Evolutionary conservation across 2,797 vertebrate species (phyloP).

Genomic region (Natrix natrix): DNA sequence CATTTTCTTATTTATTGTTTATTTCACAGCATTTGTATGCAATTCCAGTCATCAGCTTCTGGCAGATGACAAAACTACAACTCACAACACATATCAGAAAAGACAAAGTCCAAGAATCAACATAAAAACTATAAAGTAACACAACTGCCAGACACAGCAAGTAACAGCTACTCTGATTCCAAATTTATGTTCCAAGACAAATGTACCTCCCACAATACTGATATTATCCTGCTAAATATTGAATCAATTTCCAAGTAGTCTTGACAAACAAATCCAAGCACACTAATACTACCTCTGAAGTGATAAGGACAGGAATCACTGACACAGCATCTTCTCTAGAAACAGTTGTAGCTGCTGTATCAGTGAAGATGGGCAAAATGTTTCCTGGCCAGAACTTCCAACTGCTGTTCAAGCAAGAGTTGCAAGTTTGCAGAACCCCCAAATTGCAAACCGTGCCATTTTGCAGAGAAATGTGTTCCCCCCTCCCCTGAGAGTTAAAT

Average conservation of each 20-base stretch:
- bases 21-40: background rate
- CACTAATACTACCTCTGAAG: background rate
- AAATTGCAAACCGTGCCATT: background rate
- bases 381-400: background rate
- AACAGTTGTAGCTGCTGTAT: background rate
- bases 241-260: background rate
- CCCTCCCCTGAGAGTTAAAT: background rate
- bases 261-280: background rate
- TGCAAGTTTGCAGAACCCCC: background rate
- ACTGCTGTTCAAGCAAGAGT: background rate
- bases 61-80: background rate
- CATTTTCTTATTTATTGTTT: background rate
- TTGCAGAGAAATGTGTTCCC: background rate
- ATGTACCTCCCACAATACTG: background rate
- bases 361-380: background rate
- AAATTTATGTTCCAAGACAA: background rate
- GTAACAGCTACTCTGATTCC: background rate
- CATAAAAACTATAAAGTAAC: background rate
- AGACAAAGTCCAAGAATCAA: background rate
- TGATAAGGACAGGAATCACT: background rate
- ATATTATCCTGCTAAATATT: background rate
- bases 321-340: background rate
- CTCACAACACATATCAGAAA: background rate
- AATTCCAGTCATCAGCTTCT: background rate
- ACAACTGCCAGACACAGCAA: background rate